Evolutionary conservation across 2,113 vertebrate genomes (phyloP), one percentile per base, ranked within the genome.

Genomic region (Melanostigma gelatinosum): DNA sequence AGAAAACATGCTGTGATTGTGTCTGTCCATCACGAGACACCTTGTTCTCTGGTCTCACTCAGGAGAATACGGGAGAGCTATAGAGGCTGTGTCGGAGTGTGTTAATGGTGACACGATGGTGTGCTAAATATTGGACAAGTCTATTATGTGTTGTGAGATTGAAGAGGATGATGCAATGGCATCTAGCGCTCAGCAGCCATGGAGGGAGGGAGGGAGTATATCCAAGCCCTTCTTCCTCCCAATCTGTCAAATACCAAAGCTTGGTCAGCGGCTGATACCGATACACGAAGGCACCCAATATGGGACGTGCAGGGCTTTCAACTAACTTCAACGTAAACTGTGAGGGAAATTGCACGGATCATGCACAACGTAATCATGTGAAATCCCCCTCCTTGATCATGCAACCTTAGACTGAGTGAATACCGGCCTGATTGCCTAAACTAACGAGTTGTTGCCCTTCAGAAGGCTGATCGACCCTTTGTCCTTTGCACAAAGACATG

Each of bases 11-110:
- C 57, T 48, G 75, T 83, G 85, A 92, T 89, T 90, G 86, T 66
- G 70, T 85, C 87, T 87, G 90, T 91, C 90, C 86, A 90, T 91
- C 92, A 91, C 29, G 8, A 15, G 22, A 65, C 79, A 66, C 76
- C 36, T 78, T 66, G 85, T 88, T 90, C 86, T 84, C 72, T 67
- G 54, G 36, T 52, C 72, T 80, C 62, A 69, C 80, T 84, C 77
- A 24, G 63, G 70, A 77, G 73, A 80, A 54, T 64, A 83, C 27
- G 29, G 54, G 58, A 36, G 73, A 13, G 32, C 67, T 55, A 34
- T 65, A 38, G 50, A 84, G 72, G 55, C 11, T 0, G 29, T 57
- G 83, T 89, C 76, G 3, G 38, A 40, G 55, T 66, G 66, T 12
- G 85, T 89, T 87, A 87, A 73, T 54, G 76, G 48, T 77, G 81